Conservation (phyloP, 1,140 invertebrate species). For the Drosophila asahinai region DNA sequence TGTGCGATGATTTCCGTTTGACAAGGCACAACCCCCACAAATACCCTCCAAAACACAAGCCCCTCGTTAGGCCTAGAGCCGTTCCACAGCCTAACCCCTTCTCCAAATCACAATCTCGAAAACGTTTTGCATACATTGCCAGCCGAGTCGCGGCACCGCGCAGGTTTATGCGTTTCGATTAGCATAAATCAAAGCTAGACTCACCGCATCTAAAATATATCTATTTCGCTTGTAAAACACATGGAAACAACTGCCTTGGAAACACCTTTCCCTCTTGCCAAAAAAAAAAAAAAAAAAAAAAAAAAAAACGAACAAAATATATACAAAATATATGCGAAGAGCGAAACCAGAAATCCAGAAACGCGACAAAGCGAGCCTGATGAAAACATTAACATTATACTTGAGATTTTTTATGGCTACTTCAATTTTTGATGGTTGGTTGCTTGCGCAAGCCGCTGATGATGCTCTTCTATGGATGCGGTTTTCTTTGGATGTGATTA, state of each 20-base stretch:
- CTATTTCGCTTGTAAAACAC: conserved; percentile 70
- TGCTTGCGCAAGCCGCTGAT: conserved; percentile 34
- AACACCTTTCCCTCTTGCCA: conserved; percentile 71
- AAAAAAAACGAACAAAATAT: conserved; percentile 9
- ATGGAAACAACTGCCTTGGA: conserved; percentile 59
- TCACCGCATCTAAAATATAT: conserved; percentile 19
- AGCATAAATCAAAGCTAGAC: conserved; percentile 72
- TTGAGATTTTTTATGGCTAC: conserved; percentile 72
- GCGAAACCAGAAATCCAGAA: conserved; percentile 57
- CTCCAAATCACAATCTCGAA: conserved; percentile 44
- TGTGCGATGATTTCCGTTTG: conserved; percentile 72
- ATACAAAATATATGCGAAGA: conserved; percentile 29
- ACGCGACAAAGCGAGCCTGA: conserved; percentile 58
- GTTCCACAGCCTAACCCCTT: neutral
- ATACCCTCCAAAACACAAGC: neutral
- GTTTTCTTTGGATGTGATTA: conserved; percentile 2
- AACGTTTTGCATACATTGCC: conserved; percentile 73
- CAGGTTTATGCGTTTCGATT: conserved; percentile 71
- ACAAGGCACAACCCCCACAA: conserved; percentile 47
- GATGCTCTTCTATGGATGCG: conserved; percentile 15
- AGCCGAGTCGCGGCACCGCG: conserved; percentile 1
- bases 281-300: conserved; percentile 59
- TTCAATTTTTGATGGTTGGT: conserved; percentile 63
- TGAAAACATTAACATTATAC: conserved; percentile 80
- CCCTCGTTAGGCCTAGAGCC: neutral